Base-by-base conservation (phyloP, 2,797 vertebrate genomes). In the Schizopygopsis malacanthus region DNA sequence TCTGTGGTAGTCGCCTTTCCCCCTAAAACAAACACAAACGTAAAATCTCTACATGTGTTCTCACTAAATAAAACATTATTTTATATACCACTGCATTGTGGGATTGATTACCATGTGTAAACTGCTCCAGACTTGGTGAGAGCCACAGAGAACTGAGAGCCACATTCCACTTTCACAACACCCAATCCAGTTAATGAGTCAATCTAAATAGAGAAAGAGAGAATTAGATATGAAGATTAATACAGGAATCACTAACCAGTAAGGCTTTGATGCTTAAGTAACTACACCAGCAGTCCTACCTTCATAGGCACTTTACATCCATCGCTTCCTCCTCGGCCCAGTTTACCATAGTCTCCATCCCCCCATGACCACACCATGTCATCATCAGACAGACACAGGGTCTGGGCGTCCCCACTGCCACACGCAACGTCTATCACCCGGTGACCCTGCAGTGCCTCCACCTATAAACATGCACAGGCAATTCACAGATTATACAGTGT, bases 281-380 rank as follows among this genome's bases (percentile, higher is more conserved):
- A 15, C 28, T 41, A 80, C 45, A 50, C 9, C 33, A 67, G 15
- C 15, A 11, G 18, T 6, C 79, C 88, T 95, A 98, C 98, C 97
- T 99, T 99, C 98, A 99, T 98, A 50, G 98, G 98, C 79, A 98
- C 95, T 95, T 99, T 99, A 90, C 98, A 99, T 90, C 98, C 98
- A 18, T 99, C 98, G 15, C 98, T 99, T 89, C 98, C 98, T 81
- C 98, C 98, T 77, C 98, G 93, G 69, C 98, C 98, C 83, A 99
- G 95, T 90, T 99, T 99, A 91, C 98, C 98, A 0, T 99, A 99
- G 92, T 99, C 98, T 54, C 98, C 98, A 54, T 99, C 98, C 28
- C 98, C 98, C 98, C 98, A 99, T 61, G 98, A 99, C 98, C 98
- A 99, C 79, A 99, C 98, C 65, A 97, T 98, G 92, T 99, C 98